Conservation (phyloP, 2,113 vertebrate species). For the Seriola quinqueradiata region DNA sequence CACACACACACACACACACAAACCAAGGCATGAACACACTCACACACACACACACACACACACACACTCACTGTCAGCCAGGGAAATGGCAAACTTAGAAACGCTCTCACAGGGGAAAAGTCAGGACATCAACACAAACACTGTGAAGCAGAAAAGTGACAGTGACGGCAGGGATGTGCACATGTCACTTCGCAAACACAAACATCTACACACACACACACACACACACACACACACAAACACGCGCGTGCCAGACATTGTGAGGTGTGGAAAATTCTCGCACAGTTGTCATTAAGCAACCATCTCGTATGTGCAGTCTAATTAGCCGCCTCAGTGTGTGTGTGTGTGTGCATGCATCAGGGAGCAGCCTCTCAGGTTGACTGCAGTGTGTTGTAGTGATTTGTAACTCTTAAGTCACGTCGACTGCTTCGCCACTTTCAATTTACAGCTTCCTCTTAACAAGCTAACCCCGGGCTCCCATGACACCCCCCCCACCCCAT, state of each 20-base stretch:
- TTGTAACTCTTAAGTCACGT: constrained; percentile 78
- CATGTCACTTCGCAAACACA: neutral
- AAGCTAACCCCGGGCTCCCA: constrained; percentile 41
- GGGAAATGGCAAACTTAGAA: constrained; percentile 41
- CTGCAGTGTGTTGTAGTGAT: constrained; percentile 73
- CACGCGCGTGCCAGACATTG: neutral
- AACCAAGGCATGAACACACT: neutral
- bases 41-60: neutral
- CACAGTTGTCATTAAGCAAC: constrained; percentile 47
- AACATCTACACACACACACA: neutral
- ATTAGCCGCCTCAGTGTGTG: constrained; percentile 51
- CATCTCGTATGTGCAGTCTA: constrained; percentile 36
- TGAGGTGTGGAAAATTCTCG: neutral
- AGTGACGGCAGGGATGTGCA: constrained; percentile 1
- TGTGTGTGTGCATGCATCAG: constrained; percentile 17
- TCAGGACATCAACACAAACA: constrained; percentile 18
- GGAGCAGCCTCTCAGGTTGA: constrained; percentile 68
- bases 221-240: neutral
- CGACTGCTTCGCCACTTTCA: constrained; percentile 77
- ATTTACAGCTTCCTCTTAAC: constrained; percentile 70
- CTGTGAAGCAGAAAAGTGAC: constrained; percentile 39
- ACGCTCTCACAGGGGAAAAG: constrained; percentile 15
- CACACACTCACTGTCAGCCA: constrained; percentile 7
- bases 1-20: neutral
- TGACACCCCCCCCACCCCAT: constrained; percentile 24